Base-by-base conservation (phyloP, 2,797 vertebrate species). In the Sebastes trivittatus region DNA sequence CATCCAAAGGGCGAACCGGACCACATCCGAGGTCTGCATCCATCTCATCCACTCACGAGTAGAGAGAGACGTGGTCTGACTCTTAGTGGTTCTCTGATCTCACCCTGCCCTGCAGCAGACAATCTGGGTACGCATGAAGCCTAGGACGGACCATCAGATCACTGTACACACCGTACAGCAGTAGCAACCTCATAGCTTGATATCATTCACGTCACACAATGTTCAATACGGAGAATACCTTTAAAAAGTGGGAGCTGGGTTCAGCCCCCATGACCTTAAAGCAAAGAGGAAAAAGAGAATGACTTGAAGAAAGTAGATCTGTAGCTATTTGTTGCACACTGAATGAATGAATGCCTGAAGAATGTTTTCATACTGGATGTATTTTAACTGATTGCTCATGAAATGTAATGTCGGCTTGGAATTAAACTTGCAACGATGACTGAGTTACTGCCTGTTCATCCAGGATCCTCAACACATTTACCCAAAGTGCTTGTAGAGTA, bases 321-420 rank as follows among this genome's bases (percentile, higher is more conserved):
- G 87, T 93, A 93, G 89, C 70, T 42, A 85, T 82, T 81, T 84
- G 81, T 90, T 90, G 90, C 90, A 86, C 87, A 85, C 76, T 70
- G 88, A 92, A 88, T 83, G 90, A 92, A 94, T 95, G 90, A 92
- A 94, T 95, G 91, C 87, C 82, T 85, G 25, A 78, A 85, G 75
- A 92, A 90, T 92, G 91, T 92, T 93, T 93, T 93, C 87, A 69
- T 91, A 92, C 85, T 89, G 86, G 84, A 93, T 92, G 87, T 80
- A 88, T 91, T 93, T 92, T 84, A 92, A 89, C 46, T 18, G 87
- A 95, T 65, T 94, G 89, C 88, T 92, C 74, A 82, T 92, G 77
- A 91, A 90, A 88, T 91, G 84, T 85, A 89, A 89, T 56, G 66
- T 83, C 55, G 87, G 91, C 88, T 72, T 91, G 67, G 71, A 92